These are phyloP conservation scores for Cyclophora albipunctata DNA, from an alignment of 2,888 invertebrate genomes.

Conservation along the genomic window DNA sequence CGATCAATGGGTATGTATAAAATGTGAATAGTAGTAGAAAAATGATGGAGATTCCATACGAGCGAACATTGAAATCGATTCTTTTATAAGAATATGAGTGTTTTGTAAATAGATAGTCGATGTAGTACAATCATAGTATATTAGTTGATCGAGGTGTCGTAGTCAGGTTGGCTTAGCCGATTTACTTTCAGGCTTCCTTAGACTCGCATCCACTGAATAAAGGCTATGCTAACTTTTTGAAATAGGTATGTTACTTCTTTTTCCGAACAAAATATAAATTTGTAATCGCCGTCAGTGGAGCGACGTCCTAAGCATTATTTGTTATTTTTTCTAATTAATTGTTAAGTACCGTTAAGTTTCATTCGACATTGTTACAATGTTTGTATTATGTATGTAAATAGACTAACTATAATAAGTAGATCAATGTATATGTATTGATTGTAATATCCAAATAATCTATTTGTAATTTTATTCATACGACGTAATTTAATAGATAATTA, in stretches of 20 bases:
- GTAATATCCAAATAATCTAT: too few relatives aligned
- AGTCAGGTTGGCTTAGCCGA: constrained; percentile 12
- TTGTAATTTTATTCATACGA: too few relatives aligned
- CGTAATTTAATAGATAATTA: too few relatives aligned
- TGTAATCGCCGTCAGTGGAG: too few relatives aligned
- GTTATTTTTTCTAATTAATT: constrained; percentile 62
- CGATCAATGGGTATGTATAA: too few relatives aligned
- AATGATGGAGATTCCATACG: too few relatives aligned
- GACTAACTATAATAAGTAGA: constrained; percentile 29
- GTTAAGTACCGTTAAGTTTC: constrained; percentile 70
- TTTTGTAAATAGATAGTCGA: not conserved
- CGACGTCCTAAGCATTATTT: constrained; percentile 17
- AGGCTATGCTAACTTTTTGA: not conserved
- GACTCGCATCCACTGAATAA: not conserved
- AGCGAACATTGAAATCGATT: too few relatives aligned
- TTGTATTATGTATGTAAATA: constrained; percentile 73
- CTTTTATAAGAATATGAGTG: too few relatives aligned
- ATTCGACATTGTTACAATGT: constrained; percentile 62
- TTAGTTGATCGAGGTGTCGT: constrained; percentile 7
- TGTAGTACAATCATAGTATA: not conserved
- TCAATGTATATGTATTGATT: constrained; percentile 19
- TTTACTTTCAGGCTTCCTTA: not conserved
- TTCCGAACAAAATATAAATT: too few relatives aligned
- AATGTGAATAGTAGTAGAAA: too few relatives aligned
- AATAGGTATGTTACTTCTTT: too few relatives aligned